Evolutionary conservation across 1,140 invertebrate species (phyloP).

Genomic region (Drosophila watanabei): DNA sequence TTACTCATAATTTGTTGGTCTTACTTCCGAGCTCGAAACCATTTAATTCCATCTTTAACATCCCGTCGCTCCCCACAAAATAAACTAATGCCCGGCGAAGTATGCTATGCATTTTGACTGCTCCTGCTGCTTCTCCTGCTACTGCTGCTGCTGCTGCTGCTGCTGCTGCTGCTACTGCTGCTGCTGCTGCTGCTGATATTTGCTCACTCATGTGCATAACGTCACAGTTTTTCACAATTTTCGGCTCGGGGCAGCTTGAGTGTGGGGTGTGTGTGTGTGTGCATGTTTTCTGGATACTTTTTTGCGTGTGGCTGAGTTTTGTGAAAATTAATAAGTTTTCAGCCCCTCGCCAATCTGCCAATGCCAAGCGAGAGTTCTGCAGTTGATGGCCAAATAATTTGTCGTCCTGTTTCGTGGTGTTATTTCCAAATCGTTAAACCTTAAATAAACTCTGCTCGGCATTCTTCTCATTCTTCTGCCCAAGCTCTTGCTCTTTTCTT

Average conservation of each 20-base stretch:
- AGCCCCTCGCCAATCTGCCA: slow-evolving; percentile 18
- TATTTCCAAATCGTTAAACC: slow-evolving; percentile 81
- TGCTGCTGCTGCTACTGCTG: slow-evolving; percentile 16
- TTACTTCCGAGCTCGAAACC: not conserved
- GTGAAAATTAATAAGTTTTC: slow-evolving; percentile 79
- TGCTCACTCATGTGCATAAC: slow-evolving; percentile 76
- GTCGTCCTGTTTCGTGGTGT: slow-evolving; percentile 68
- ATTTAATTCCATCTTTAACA: slow-evolving; percentile 22
- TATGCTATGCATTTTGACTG: slow-evolving; percentile 61
- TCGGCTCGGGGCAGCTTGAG: not conserved
- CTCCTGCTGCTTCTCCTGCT: slow-evolving; percentile 13
- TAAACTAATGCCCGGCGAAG: slow-evolving; percentile 41
- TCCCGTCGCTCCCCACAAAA: not conserved
- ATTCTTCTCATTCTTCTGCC: not conserved
- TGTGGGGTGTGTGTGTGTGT: not conserved
- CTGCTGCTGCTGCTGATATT: slow-evolving; percentile 26
- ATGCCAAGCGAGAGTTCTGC: slow-evolving; percentile 60
- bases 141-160: slow-evolving; percentile 9
- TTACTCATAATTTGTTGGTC: slow-evolving; percentile 48
- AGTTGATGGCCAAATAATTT: slow-evolving; percentile 81
- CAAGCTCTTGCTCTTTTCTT: slow-evolving; percentile 17
- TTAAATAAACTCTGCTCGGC: slow-evolving; percentile 60
- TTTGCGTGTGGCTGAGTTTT: slow-evolving; percentile 65
- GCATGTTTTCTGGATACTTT: slow-evolving; percentile 14
- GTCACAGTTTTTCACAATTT: slow-evolving; percentile 50